Percentiles rank a stretch among this genome's conserved stretches.
phyloP scores from a whole-genome alignment of 2,113 vertebrate species.

The Serilophus lunatus region DNA sequence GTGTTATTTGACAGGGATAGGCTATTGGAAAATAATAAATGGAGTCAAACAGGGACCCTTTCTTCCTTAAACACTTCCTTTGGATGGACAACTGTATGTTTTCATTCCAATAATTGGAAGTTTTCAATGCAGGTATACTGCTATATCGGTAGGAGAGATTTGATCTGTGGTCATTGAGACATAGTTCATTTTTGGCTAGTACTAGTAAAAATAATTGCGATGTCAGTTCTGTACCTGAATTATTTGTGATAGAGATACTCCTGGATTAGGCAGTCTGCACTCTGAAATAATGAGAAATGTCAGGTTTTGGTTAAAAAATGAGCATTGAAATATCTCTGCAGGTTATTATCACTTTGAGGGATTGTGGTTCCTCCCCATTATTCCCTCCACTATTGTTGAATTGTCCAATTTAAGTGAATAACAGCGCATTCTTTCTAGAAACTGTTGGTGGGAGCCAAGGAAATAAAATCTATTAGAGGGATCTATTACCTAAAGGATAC shows the following conservation, averaged over 20 bases:
- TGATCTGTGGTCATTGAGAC: constrained; percentile 33
- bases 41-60: neutral
- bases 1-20: neutral
- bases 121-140: neutral
- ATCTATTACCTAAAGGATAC: constrained; percentile 14
- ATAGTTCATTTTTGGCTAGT: constrained; percentile 39
- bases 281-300: constrained; percentile 59
- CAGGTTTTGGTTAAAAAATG: constrained; percentile 62
- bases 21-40: constrained; percentile 7
- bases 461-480: constrained; percentile 30
- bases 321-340: constrained; percentile 53
- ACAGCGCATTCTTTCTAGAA: constrained; percentile 34
- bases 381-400: constrained; percentile 50
- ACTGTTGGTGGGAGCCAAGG: constrained; percentile 29
- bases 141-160: neutral
- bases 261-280: constrained; percentile 41
- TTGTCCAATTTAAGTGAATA: constrained; percentile 48
- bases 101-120: constrained; percentile 19
- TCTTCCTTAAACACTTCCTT: neutral
- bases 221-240: constrained; percentile 52
- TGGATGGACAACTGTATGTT: neutral
- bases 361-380: constrained; percentile 31
- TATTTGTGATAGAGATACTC: constrained; percentile 53
- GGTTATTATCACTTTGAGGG: constrained; percentile 62
- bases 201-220: constrained; percentile 45